Evolutionary conservation across 2,888 invertebrate species (phyloP).

Genomic region (Ophion ventricosus): DNA sequence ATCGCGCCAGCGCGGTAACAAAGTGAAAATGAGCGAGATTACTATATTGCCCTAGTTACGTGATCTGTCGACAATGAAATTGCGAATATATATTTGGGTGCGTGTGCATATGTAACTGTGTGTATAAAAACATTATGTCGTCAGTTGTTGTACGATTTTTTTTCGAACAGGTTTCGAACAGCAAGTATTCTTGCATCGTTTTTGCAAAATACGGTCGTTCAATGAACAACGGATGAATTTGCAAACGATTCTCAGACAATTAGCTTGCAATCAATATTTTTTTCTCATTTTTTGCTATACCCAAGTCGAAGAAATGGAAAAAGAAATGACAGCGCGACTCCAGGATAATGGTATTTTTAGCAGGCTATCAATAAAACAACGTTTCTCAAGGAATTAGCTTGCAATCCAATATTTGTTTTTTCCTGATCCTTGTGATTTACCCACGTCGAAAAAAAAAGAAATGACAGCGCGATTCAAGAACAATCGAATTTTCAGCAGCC

Average conservation of each 20-base stretch:
- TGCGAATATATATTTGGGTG: not conserved
- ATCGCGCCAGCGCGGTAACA: constrained; percentile 13
- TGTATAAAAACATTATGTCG: not conserved
- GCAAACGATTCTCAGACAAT: not conserved
- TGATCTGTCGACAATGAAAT: not conserved
- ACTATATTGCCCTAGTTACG: not conserved
- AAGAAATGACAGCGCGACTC: not conserved
- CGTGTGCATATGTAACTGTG: not conserved
- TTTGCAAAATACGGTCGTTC: not conserved
- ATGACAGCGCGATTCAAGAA: not conserved
- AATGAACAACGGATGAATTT: not conserved
- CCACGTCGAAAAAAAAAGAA: not conserved
- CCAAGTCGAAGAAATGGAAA: not conserved
- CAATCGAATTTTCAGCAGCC: not conserved
- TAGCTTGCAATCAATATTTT: not conserved
- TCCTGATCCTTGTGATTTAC: not conserved
- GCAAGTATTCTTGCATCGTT: not conserved
- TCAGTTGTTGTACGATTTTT: not conserved
- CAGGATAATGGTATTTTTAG: not conserved
- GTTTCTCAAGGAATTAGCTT: not conserved
- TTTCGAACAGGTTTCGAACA: not conserved
- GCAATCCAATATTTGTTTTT: not conserved
- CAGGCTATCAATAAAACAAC: not conserved
- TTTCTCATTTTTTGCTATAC: not conserved
- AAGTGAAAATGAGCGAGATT: not conserved